Conservation (phyloP, 2,888 invertebrate species). For the Mayetiola destructor region DNA sequence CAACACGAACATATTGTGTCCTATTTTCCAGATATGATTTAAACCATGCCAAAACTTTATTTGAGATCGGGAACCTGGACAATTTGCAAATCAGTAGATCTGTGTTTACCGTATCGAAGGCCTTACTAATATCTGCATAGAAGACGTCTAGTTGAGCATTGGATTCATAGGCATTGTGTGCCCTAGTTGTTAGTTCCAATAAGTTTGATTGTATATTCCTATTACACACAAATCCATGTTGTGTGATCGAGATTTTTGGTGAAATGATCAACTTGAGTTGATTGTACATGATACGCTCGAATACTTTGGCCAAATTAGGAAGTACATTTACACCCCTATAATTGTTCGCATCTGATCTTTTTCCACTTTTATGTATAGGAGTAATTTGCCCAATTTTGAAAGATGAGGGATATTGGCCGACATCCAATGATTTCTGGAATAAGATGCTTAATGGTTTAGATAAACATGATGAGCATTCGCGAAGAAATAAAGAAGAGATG, state of each 20-base stretch:
- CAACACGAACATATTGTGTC: background rate
- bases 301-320: background rate
- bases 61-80: background rate
- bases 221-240: background rate
- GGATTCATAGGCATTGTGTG: background rate
- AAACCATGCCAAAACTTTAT: background rate
- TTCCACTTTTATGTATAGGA: background rate
- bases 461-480: background rate
- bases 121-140: background rate
- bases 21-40: background rate
- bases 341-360: background rate
- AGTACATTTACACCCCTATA: background rate
- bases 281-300: background rate
- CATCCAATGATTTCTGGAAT: background rate
- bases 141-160: background rate
- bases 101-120: background rate
- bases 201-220: conserved; percentile 1
- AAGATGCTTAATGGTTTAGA: background rate
- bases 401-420: background rate
- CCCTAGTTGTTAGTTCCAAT: background rate
- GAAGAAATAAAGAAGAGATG: background rate
- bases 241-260: background rate
- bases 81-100: background rate
- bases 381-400: background rate
- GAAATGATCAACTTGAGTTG: background rate